Conservation (phyloP, 2,888 invertebrate species). For the Athripsodes cinereus region DNA sequence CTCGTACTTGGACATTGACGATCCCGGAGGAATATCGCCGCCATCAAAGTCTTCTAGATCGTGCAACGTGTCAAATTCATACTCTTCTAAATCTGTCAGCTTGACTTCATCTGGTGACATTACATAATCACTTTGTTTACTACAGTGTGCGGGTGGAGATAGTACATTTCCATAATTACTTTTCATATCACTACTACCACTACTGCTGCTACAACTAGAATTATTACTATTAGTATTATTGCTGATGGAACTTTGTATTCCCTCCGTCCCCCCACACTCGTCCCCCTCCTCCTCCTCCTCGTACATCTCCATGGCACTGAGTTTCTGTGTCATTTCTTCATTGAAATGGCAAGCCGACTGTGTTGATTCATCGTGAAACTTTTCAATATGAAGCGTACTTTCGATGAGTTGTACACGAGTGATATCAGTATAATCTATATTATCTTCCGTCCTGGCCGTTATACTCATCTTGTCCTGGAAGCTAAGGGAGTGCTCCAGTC, state of each 20-base stretch:
- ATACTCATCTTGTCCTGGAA: not conserved
- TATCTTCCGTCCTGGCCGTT: too few relatives aligned
- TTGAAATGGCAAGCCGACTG: slow-evolving; percentile 11
- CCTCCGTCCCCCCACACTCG: not conserved
- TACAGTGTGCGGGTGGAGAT: not conserved
- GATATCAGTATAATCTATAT: not conserved
- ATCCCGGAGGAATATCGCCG: slow-evolving; percentile 35
- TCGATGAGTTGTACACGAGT: not conserved
- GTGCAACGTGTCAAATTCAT: slow-evolving; percentile 40
- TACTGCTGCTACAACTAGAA: too few relatives aligned
- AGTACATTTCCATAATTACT: too few relatives aligned
- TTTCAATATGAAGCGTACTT: not conserved
- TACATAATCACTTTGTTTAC: not conserved
- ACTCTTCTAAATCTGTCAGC: slow-evolving; percentile 3
- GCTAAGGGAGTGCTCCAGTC: slow-evolving; percentile 22
- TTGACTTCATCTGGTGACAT: not conserved
- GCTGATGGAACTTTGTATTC: too few relatives aligned
- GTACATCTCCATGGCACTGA: not conserved
- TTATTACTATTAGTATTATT: too few relatives aligned
- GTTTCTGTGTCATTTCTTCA: not conserved
- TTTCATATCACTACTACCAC: not conserved
- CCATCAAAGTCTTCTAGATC: slow-evolving; percentile 45
- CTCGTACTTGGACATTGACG: slow-evolving; percentile 45
- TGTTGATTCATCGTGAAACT: slow-evolving; percentile 1
- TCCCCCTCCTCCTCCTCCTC: not conserved